Base-by-base conservation (phyloP, 1,140 invertebrate species). In the Atta cephalotes region DNA sequence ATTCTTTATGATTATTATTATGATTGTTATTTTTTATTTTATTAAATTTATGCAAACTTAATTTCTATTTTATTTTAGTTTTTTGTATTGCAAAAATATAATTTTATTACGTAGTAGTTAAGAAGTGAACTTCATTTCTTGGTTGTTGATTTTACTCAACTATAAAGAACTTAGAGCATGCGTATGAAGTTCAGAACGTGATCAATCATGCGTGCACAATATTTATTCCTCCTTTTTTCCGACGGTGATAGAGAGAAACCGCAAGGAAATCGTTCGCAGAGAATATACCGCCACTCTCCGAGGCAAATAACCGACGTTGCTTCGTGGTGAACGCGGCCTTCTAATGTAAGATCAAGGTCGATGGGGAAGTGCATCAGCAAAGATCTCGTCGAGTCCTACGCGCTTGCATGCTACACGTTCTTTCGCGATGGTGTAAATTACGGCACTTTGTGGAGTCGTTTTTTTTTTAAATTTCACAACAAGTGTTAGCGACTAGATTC, bases 261-360 rank as follows among this genome's bases (percentile, higher is more conserved):
- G 65, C 82, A 79, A 79, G 82, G 74, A 85, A 85, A 85, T 85
- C 82, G 82, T n/a, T 85, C 74, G 74, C 51, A 31, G 49, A 79
- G 60, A 85, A 85, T 74, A 79, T 66, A 63, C 82, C 82, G 82
- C 72, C 82, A 65, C 62, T 85, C 82, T 85, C 62, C 16, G 63
- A 85, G 62, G 76, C 72, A 79, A 85, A 85, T 85, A 85, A 65
- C 82, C 49, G 60, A 53, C 82, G 74, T 66, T 70, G 74, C 62
- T 68, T 68, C 74, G 74, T 66, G 82, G 74, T 68, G 82, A 85
- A 85, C 74, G 72, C 76, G 82, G 51, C 82, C 82, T 85, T 85
- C 82, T 85, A 85, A 85, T 85, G 74, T 77, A 85, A 85, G 82
- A 85, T 85, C 82, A 85, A 85, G 82, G 82, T 79, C 82, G 82